Evolutionary conservation across 2,888 invertebrate genomes (phyloP).

Genomic region (Drosophila melanocephala): DNA sequence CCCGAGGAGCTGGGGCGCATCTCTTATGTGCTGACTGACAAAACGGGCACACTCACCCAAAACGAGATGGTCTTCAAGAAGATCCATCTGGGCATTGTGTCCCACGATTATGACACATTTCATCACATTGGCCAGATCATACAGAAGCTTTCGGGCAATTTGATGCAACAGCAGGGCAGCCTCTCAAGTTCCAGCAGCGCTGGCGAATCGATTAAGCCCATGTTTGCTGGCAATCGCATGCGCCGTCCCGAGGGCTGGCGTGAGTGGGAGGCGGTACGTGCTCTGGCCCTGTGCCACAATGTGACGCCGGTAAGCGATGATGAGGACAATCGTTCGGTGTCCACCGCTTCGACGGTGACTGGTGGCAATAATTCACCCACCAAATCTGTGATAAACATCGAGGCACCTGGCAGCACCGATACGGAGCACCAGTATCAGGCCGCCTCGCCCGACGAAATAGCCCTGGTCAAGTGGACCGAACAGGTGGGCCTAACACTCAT

Average conservation of each 20-base stretch:
- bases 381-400: constrained; percentile 84
- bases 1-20: constrained; percentile 99
- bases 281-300: constrained; percentile 98
- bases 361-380: constrained; percentile 84
- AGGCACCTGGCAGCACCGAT: constrained; percentile 70
- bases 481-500: constrained; percentile 89
- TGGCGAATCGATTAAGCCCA: constrained; percentile 61
- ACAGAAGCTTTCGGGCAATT: constrained; percentile 77
- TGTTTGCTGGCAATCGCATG: constrained; percentile 86
- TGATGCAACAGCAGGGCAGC: constrained; percentile 70
- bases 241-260: constrained; percentile 90
- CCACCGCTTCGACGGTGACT: constrained; percentile 82
- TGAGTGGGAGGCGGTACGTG: constrained; percentile 95
- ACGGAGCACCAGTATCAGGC: constrained; percentile 88
- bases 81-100: constrained; percentile 96
- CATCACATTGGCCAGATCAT: constrained; percentile 85
- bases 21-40: constrained; percentile 98
- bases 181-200: constrained; percentile 64
- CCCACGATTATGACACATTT: constrained; percentile 91
- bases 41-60: constrained; percentile 99
- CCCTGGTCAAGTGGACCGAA: constrained; percentile 95
- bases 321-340: constrained; percentile 82
- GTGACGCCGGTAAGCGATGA: constrained; percentile 98
- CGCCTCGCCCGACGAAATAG: constrained; percentile 97
- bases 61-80: constrained; percentile 99